Evolutionary conservation across 1,140 invertebrate genomes (phyloP).

Genomic region (Helicoverpa armigera): DNA sequence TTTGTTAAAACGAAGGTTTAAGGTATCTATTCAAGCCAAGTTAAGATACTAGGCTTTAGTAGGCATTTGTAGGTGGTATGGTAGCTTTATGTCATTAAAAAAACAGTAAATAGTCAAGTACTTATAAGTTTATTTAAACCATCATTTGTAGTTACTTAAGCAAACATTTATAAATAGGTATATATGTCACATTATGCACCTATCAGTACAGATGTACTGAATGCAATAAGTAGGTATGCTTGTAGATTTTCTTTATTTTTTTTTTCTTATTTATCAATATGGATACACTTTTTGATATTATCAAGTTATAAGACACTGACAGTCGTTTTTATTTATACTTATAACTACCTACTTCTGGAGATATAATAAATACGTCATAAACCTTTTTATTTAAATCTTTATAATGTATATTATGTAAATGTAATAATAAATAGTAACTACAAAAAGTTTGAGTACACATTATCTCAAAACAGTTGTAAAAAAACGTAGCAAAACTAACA

Average conservation of each 20-base stretch:
- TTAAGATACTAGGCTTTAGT: not conserved
- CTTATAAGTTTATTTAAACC: not conserved
- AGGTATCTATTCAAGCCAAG: too few species aligned
- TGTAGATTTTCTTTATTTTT: not conserved
- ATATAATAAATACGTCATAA: conserved; percentile 24
- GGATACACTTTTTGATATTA: conserved; percentile 6
- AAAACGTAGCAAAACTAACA: conserved; percentile 45
- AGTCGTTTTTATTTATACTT: conserved; percentile 15
- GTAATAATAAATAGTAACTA: conserved; percentile 28
- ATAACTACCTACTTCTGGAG: not conserved
- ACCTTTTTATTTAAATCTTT: not conserved
- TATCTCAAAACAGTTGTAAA: conserved; percentile 34
- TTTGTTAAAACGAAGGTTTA: too few species aligned
- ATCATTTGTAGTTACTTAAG: conserved; percentile 1
- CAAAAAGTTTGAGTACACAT: conserved; percentile 17
- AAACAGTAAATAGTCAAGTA: not conserved
- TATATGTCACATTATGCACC: not conserved
- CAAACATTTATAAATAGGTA: conserved; percentile 3
- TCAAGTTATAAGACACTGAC: conserved; percentile 26
- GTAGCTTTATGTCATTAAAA: not conserved
- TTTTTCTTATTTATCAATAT: not conserved
- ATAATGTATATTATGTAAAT: not conserved
- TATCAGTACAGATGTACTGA: too few species aligned
- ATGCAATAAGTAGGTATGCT: not conserved
- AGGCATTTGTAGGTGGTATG: too few species aligned